Percentiles rank a stretch among this genome's conserved stretches.
Conservation (phyloP, 2,888 invertebrate species). For the Ochropacha duplaris region DNA sequence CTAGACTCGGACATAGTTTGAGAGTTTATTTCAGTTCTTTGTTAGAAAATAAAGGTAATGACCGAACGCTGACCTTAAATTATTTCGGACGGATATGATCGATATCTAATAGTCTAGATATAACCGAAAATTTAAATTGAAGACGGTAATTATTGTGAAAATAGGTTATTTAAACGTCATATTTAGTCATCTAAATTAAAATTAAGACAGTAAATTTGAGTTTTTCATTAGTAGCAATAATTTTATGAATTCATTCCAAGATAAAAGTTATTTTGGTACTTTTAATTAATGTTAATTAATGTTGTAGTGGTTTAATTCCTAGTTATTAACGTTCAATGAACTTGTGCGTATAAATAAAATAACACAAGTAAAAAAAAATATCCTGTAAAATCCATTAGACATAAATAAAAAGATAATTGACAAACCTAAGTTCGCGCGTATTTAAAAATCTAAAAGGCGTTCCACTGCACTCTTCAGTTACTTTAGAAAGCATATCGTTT, state of each 20-base stretch:
- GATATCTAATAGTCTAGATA: not conserved
- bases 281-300: not conserved
- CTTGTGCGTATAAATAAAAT: slow-evolving; percentile 5
- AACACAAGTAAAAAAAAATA: no score
- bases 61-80: not conserved
- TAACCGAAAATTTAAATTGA: no score
- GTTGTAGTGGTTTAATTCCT: slow-evolving; percentile 11
- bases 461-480: slow-evolving; percentile 14
- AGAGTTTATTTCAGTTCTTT: not conserved
- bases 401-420: not conserved
- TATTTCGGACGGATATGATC: not conserved
- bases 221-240: not conserved
- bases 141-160: no score
- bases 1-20: not conserved
- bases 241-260: not conserved
- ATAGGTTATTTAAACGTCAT: not conserved
- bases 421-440: not conserved
- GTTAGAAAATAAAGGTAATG: not conserved
- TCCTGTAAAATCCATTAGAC: no score
- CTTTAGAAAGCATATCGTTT: slow-evolving; percentile 71
- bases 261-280: not conserved
- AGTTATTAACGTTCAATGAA: slow-evolving; percentile 12
- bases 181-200: no score
- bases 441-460: not conserved
- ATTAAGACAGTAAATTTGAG: no score